These are phyloP conservation scores for Tenrec ecaudatus DNA, from an alignment of 2,113 vertebrate species.

Conservation along the genomic window DNA sequence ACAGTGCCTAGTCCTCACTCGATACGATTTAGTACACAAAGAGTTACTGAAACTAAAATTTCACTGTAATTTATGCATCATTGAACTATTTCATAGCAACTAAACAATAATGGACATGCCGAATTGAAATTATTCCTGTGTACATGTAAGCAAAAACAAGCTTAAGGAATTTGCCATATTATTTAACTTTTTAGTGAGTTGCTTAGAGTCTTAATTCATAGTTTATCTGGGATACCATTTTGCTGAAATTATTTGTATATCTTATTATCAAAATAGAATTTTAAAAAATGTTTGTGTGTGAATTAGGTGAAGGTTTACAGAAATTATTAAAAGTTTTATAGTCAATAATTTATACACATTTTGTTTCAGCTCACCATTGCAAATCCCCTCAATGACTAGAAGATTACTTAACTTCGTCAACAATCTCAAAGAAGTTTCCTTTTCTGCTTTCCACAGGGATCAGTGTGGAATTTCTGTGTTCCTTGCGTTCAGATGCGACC, in stretches of 20 bases:
- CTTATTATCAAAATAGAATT: slow-evolving; percentile 9
- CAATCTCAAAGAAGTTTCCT: slow-evolving; percentile 28
- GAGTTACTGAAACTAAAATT: neutral
- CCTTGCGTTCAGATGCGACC: slow-evolving; percentile 91
- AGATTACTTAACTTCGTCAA: slow-evolving; percentile 16
- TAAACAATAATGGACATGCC: neutral
- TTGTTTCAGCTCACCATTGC: no score
- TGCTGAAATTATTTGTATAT: slow-evolving; percentile 26
- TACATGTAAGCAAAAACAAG: neutral
- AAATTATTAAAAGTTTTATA: no score
- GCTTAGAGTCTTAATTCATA: slow-evolving; percentile 18
- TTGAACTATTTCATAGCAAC: slow-evolving; percentile 6
- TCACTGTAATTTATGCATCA: slow-evolving; percentile 36
- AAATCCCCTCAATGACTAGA: no score
- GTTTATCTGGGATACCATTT: slow-evolving; percentile 41
- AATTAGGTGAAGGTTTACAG: no score
- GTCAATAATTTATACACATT: no score
- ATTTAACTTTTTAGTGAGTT: neutral
- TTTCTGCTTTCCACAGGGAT: slow-evolving; percentile 88
- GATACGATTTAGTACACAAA: slow-evolving; percentile 6
- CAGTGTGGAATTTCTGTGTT: slow-evolving; percentile 96
- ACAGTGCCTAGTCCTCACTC: neutral
- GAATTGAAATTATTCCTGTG: slow-evolving; percentile 39
- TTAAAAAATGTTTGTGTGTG: no score
- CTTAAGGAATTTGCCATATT: neutral